Evolutionary conservation across 2,797 vertebrate genomes (phyloP).

Genomic region (Sebastes flavidus): DNA sequence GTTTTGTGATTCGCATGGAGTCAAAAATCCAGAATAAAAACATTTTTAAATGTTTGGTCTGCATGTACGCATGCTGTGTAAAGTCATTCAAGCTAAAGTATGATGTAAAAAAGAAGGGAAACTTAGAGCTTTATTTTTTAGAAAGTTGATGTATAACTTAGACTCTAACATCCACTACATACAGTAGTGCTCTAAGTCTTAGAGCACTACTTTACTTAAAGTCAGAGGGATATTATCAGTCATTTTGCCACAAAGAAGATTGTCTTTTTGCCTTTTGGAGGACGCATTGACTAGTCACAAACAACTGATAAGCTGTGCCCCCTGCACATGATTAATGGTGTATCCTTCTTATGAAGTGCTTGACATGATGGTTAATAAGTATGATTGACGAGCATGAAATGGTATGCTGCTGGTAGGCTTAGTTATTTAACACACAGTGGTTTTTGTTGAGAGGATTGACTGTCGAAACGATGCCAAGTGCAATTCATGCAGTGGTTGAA

Average conservation of each 20-base stretch:
- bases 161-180: too few relatives aligned
- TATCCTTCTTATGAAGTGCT: constrained; percentile 8
- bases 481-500: neutral
- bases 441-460: neutral
- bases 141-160: neutral
- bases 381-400: constrained; percentile 18
- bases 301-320: constrained; percentile 3
- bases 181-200: too few relatives aligned
- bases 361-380: constrained; percentile 15
- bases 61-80: neutral
- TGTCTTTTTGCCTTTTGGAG: constrained; percentile 8
- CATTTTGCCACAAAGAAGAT: neutral
- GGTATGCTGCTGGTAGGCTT: neutral
- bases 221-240: neutral
- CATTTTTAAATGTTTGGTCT: neutral
- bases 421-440: neutral
- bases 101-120: neutral
- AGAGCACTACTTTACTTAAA: neutral
- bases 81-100: neutral
- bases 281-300: neutral
- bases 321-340: constrained; percentile 20
- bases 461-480: neutral
- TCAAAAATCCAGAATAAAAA: neutral
- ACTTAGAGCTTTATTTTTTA: neutral
- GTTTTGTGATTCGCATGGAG: neutral